These are phyloP conservation scores for Mobula hypostoma DNA, from an alignment of 2,113 vertebrate species.

Conservation along the genomic window DNA sequence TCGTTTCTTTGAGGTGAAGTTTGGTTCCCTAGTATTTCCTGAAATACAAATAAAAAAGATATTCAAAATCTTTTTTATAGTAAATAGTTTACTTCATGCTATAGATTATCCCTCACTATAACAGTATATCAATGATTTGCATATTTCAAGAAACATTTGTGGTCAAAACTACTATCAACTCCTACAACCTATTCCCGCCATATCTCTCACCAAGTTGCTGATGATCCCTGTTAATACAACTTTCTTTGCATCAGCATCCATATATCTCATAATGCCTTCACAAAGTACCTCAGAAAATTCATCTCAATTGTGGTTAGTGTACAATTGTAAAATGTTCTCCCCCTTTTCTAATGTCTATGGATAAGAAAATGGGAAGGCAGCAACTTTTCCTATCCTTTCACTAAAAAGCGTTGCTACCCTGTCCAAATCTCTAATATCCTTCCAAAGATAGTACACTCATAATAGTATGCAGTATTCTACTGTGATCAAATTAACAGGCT, in stretches of 20 bases:
- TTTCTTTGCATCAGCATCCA: neutral
- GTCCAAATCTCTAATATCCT: neutral
- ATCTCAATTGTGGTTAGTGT: neutral
- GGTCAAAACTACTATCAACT: neutral
- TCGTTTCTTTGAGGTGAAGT: slow-evolving; percentile 71
- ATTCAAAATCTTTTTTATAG: neutral
- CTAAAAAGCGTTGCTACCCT: neutral
- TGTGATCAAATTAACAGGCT: neutral
- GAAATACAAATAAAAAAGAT: slow-evolving; percentile 32
- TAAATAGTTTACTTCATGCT: neutral
- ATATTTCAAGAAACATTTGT: neutral
- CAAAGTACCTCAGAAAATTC: neutral
- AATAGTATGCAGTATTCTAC: neutral
- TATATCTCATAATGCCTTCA: neutral
- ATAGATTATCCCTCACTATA: neutral
- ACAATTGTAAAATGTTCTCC: neutral
- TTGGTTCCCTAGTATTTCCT: slow-evolving; percentile 73
- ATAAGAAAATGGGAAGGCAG: neutral
- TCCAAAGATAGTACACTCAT: neutral
- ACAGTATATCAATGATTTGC: neutral
- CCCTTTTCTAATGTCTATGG: neutral
- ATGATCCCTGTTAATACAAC: neutral
- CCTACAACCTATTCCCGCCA: neutral
- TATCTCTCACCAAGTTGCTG: neutral
- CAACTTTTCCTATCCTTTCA: neutral